phyloP scores from a whole-genome alignment of 2,888 invertebrate species.

The Merodon equestris region DNA sequence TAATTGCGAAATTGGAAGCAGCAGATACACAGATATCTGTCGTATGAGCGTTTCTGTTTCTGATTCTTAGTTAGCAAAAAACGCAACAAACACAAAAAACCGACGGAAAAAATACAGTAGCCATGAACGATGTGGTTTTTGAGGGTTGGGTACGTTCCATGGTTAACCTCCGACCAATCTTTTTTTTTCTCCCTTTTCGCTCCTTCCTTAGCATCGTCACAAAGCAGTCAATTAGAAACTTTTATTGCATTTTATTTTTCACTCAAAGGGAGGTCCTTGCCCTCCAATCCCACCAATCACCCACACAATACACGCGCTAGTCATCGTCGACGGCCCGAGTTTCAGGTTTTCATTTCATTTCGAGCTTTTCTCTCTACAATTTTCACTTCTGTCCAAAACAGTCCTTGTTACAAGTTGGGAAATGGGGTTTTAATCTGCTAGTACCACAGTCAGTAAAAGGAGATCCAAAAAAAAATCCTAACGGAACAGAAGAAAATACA shows the following conservation, averaged over 20 bases:
- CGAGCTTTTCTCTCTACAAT: slow-evolving; percentile 41
- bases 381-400: slow-evolving; percentile 65
- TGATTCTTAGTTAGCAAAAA: slow-evolving; percentile 52
- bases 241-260: slow-evolving; percentile 65
- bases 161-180: slow-evolving; percentile 34
- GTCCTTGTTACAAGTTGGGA: slow-evolving; percentile 42
- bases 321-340: background rate
- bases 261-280: slow-evolving; percentile 38
- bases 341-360: slow-evolving; percentile 29
- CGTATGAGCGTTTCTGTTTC: slow-evolving; percentile 26
- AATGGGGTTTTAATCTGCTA: slow-evolving; percentile 48
- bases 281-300: slow-evolving; percentile 11
- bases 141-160: slow-evolving; percentile 32
- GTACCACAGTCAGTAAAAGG: slow-evolving; percentile 7
- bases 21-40: slow-evolving; percentile 10
- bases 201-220: background rate
- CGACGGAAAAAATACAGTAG: slow-evolving; percentile 23
- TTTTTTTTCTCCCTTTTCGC: slow-evolving; percentile 26
- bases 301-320: too few species aligned
- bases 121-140: slow-evolving; percentile 32
- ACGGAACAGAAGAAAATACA: slow-evolving; percentile 45
- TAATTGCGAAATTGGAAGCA: slow-evolving; percentile 56
- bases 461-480: slow-evolving; percentile 19
- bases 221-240: slow-evolving; percentile 66
- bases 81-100: too few species aligned